A percentile compares a stretch with the other conserved stretches of the same genome.
Conservation (phyloP, 64 coral and sea anemone species). For the Cladopsammia gracilis region DNA sequence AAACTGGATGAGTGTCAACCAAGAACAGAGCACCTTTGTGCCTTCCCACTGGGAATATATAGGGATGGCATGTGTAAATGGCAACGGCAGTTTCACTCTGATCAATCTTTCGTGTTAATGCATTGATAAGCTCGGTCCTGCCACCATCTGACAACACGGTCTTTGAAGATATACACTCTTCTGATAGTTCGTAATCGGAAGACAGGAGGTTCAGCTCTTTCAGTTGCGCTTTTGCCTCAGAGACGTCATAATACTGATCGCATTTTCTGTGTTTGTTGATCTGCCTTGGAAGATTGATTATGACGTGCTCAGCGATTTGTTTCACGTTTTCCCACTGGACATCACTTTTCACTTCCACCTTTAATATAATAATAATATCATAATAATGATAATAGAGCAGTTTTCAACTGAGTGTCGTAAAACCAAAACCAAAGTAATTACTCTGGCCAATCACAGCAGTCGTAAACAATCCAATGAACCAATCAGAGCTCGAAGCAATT, state of each 20-base stretch:
- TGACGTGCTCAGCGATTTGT: constrained; percentile 50
- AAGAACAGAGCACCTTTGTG: constrained; percentile 53
- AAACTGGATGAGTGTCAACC: constrained; percentile 51
- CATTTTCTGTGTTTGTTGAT: constrained; percentile 28
- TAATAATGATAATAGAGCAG: too few relatives aligned
- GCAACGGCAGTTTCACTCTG: constrained; percentile 8
- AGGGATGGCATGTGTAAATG: constrained; percentile 40
- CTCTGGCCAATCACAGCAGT: too few relatives aligned
- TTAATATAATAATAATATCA: background rate
- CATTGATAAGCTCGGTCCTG: constrained; percentile 15
- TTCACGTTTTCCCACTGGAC: constrained; percentile 30
- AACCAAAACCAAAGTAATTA: too few relatives aligned
- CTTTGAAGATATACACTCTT: constrained; percentile 22
- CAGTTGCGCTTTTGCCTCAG: constrained; percentile 30
- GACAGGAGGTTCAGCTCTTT: constrained; percentile 29
- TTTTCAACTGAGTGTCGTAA: too few relatives aligned
- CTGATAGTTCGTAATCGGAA: constrained; percentile 32
- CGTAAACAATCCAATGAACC: too few relatives aligned
- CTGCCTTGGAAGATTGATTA: constrained; percentile 17
- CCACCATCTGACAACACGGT: constrained; percentile 16
- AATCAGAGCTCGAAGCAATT: too few relatives aligned
- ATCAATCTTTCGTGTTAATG: constrained; percentile 4
- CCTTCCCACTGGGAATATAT: constrained; percentile 31
- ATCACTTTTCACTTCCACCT: constrained; percentile 15
- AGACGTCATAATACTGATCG: constrained; percentile 30